phyloP scores from a whole-genome alignment of 2,113 vertebrate species.

The Dipodomys ordii region DNA sequence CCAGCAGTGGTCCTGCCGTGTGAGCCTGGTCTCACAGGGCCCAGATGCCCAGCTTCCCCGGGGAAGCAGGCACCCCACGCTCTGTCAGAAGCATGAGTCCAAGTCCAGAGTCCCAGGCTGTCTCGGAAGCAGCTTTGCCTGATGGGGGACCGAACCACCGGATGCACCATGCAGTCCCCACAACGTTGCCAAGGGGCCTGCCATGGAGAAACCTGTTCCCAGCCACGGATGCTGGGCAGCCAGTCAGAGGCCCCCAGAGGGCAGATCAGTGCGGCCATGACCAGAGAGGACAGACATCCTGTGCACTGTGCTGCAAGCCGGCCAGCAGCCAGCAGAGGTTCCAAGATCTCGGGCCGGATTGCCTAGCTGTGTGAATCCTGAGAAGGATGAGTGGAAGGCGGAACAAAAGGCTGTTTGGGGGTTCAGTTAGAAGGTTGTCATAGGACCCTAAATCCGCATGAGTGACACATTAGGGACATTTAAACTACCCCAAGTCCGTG shows the following conservation, averaged over 20 bases:
- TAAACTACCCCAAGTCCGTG: not conserved
- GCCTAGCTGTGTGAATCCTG: too few species aligned
- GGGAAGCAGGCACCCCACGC: not conserved
- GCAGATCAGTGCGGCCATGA: accelerated
- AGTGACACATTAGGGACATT: not conserved
- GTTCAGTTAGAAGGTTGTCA: not conserved
- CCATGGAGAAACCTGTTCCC: not conserved
- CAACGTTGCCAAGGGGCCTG: not conserved
- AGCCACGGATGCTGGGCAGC: not conserved
- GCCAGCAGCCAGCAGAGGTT: not conserved
- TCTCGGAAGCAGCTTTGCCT: too few species aligned
- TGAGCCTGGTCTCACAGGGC: not conserved
- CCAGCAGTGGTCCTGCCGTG: not conserved
- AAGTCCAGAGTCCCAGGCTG: not conserved
- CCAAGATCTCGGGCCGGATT: too few species aligned
- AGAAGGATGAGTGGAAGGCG: too few species aligned
- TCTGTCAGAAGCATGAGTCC: not conserved
- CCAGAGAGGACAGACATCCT: not conserved
- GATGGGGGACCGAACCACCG: too few species aligned
- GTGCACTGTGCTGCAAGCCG: not conserved
- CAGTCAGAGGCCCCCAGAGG: not conserved
- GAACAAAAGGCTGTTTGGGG: not conserved
- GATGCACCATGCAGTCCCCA: not conserved
- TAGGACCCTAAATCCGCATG: not conserved
- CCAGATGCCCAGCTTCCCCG: not conserved